phyloP scores from a whole-genome alignment of 2,888 invertebrate genomes.

The Beris chalybata region DNA sequence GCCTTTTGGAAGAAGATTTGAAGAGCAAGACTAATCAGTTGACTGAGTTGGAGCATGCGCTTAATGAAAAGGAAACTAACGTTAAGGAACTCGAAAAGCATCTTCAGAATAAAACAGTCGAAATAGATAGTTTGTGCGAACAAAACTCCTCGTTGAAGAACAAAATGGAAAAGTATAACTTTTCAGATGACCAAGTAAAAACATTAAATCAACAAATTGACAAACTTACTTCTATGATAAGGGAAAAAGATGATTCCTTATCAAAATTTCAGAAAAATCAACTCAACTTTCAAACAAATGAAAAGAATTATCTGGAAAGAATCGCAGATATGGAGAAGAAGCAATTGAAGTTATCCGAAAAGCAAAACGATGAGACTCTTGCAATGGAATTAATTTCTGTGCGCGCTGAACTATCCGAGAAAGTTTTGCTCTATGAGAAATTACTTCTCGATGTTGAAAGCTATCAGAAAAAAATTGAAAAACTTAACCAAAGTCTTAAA shows the following conservation, averaged over 20 bases:
- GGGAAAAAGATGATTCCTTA: constrained; percentile 49
- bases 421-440: constrained; percentile 54
- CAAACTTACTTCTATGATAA: constrained; percentile 46
- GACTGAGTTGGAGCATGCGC: constrained; percentile 41
- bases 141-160: neutral
- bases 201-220: constrained; percentile 41
- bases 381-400: constrained; percentile 59
- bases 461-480: neutral
- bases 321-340: constrained; percentile 45
- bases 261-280: constrained; percentile 48
- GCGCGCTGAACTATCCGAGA: constrained; percentile 58
- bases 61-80: constrained; percentile 42
- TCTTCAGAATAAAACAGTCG: constrained; percentile 48
- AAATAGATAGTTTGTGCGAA: constrained; percentile 49
- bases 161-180: neutral
- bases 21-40: constrained; percentile 39
- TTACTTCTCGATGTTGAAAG: constrained; percentile 27
- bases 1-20: constrained; percentile 42
- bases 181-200: constrained; percentile 32
- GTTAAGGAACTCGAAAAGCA: constrained; percentile 44
- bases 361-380: constrained; percentile 47
- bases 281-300: constrained; percentile 47
- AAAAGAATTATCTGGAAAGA: constrained; percentile 45
- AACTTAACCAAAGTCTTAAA: constrained; percentile 58
- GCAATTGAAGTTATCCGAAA: constrained; percentile 21